Conservation (phyloP, 92 coral and sea anemone genomes). For the Montipora capitata region DNA sequence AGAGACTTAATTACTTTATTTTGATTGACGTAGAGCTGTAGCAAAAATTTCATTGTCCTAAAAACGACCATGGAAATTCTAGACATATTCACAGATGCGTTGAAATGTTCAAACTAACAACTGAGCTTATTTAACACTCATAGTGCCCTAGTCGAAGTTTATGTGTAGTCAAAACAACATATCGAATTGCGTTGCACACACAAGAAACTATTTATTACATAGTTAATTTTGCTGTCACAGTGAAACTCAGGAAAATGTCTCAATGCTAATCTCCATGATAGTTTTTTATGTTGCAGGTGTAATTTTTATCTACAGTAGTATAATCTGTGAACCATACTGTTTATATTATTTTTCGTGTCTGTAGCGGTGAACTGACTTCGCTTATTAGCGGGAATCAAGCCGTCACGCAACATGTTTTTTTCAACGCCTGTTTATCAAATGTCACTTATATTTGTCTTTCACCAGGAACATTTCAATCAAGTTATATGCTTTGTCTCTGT, state of each 20-base stretch:
- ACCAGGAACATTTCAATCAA: background rate
- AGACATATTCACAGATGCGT: background rate
- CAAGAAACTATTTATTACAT: background rate
- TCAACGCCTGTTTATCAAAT: background rate
- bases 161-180: too few species aligned
- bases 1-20: background rate
- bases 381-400: background rate
- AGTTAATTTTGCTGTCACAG: background rate
- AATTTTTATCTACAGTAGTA: background rate
- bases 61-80: background rate
- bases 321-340: background rate
- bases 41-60: background rate
- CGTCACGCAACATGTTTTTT: slow-evolving; percentile 1
- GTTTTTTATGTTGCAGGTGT: slow-evolving; percentile 9
- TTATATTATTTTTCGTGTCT: background rate
- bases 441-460: slow-evolving; percentile 11
- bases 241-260: background rate
- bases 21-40: background rate
- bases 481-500: slow-evolving; percentile 7
- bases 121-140: too few species aligned
- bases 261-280: background rate
- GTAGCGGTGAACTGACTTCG: background rate
- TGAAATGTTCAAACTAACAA: too few species aligned
- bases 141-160: too few species aligned
- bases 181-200: too few species aligned